Base-by-base conservation (phyloP, 2,888 invertebrate species). In the Acleris cristana region DNA sequence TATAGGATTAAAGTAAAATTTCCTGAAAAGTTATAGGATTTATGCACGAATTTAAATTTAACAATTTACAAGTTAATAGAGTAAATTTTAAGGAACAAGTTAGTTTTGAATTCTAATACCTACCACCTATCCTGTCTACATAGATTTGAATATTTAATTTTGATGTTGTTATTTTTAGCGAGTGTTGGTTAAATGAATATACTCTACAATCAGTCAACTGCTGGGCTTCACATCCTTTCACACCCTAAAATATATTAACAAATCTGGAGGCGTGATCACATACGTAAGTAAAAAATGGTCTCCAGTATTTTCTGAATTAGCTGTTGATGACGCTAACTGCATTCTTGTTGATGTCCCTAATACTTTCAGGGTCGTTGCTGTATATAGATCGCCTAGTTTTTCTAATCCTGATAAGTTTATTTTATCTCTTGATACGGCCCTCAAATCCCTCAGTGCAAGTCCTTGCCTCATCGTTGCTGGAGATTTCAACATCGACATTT, bases 251-350 rank as follows among this genome's bases (percentile, higher is more conserved):
- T 34, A 59, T 12, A 52, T 70, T n/a, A 66, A 70, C 40, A 60
- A 64, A 59, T 34, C 63, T n/a, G 64, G 69, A 1, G 66, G 65
- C 3, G 66, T 70, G 14, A 53, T 66, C n/a, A 60, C 34, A 6
- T 70, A 66, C 30, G 56, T 70, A 10, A 63, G 48, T 21, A 16
- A 59, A 14, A 51, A 40, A 40, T 66, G 59, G 60, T 52, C 55
- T 18, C 58, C 60, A 12, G n/a, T 53, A 14, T 49, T 49, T 30
- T 44, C 60, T 5, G 69, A 69, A 40, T 48, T 58, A 18, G 23
- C 18, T 18, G 21, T 59, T 2, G 44, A 54, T 21, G 69, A 66
- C 1, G 62, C 64, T 3, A 58, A 61, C 26, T 63, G 60, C 57
- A n/a, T 70, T 10, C 40, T 53, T 7, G 52, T 69, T 10, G 55